Conservation (phyloP, 2,113 vertebrate genomes). For the Sapajus apella region DNA sequence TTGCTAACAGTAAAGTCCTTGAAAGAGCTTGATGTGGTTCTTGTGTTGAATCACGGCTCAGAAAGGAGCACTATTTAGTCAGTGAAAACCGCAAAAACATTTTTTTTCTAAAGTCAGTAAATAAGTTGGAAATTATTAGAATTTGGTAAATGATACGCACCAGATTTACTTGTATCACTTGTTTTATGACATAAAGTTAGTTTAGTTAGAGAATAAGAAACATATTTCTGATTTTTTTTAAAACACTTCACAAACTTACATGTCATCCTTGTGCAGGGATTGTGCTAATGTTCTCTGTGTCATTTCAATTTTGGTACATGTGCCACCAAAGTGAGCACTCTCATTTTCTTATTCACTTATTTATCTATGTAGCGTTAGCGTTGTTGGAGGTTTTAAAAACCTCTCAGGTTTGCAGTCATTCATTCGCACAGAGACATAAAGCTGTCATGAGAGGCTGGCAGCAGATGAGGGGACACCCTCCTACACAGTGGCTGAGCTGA, state of each 20-base stretch:
- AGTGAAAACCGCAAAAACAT: not conserved
- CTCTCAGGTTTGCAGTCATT: not conserved
- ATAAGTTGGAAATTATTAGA: not conserved
- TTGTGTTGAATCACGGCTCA: not conserved
- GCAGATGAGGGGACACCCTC: not conserved
- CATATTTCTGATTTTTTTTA: not conserved
- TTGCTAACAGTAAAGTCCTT: not conserved
- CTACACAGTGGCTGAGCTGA: not conserved
- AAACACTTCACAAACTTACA: not conserved
- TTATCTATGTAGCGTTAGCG: not conserved
- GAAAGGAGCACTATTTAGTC: not conserved
- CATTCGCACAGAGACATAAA: not conserved
- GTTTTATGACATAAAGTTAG: not conserved
- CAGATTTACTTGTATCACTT: not conserved
- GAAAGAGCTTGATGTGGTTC: not conserved
- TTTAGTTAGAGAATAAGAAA: constrained; percentile 28
- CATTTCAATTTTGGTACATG: not conserved
- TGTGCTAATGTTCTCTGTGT: not conserved
- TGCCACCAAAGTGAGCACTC: not conserved
- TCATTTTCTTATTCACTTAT: not conserved
- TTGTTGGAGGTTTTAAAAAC: not conserved
- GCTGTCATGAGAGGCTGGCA: not conserved
- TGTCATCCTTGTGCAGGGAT: not conserved
- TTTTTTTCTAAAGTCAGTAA: constrained; percentile 1
- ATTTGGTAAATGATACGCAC: not conserved